Conservation (phyloP, 2,113 vertebrate genomes). For the Taxidea taxus region DNA sequence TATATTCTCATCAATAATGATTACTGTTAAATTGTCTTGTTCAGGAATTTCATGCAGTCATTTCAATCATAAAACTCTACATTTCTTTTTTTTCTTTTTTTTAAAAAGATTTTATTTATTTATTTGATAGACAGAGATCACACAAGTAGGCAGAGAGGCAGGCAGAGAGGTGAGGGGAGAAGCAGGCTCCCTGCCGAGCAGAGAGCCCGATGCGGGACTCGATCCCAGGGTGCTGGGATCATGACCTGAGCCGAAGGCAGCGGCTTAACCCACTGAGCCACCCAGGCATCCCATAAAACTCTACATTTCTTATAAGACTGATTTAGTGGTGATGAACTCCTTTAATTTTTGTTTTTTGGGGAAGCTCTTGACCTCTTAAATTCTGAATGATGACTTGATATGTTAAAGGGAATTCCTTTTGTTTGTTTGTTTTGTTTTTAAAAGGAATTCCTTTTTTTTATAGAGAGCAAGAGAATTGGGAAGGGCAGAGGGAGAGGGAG, state of each 20-base stretch:
- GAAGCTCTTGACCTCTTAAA: neutral
- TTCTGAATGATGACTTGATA: neutral
- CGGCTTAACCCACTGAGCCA: too few species aligned
- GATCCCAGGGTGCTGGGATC: too few species aligned
- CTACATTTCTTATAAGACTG: neutral
- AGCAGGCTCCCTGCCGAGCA: too few species aligned
- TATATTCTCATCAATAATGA: constrained; percentile 3
- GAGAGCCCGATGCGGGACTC: too few species aligned
- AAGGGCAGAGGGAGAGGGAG: neutral
- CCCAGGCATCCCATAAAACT: neutral
- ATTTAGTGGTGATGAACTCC: neutral
- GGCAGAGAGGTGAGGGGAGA: too few species aligned
- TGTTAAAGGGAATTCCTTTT: neutral
- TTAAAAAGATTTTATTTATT: too few species aligned
- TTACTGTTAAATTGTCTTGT: constrained; percentile 22
- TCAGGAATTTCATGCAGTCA: neutral
- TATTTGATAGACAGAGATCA: too few species aligned
- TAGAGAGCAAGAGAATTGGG: neutral
- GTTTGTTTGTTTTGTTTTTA: neutral
- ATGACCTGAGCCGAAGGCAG: too few species aligned
- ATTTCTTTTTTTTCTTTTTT: neutral
- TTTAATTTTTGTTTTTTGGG: neutral
- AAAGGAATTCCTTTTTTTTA: neutral
- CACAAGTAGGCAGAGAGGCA: too few species aligned
- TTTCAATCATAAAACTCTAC: constrained; percentile 5